Base-by-base conservation (phyloP, 1,140 invertebrate species). In the Helicorthomorpha holstii region DNA sequence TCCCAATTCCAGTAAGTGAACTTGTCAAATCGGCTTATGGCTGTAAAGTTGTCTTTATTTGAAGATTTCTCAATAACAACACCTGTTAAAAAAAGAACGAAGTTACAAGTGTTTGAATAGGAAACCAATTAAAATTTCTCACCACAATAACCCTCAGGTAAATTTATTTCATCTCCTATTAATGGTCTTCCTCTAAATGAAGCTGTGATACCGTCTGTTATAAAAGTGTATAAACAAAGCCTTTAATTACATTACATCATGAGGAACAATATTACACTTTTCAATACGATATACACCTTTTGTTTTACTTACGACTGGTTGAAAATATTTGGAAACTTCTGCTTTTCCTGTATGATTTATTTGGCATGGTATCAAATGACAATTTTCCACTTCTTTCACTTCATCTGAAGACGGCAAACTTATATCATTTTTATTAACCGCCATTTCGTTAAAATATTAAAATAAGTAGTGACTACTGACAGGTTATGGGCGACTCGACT, bases 1-100 rank as follows among this genome's bases (percentile, higher is more conserved):
- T 85, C 82, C 72, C 82, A 83, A 64, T 86, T 85, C 84, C 84
- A 87, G 61, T 80, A 79, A 1, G 70, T 75, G 47, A 85, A 71
- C 34, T 76, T 63, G 50, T 75, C 70, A 63, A 87, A 85, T 34
- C n/a, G n/a, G n/a, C n/a, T 54, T 46, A 27, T 46, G 44, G 21
- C 25, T 46, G 38, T 41, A 24, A 58, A 72, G 22, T 75, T 69
- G 0, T 69, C 72, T 0, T 74, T 67, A 63, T 77, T 73, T 43
- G 82, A 74, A 59, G 75, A 76, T 50, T 83, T 80, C 26, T 75
- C 73, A 16, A 82, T 67, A 3, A 78, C 61, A n/a, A 82, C 52
- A n/a, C 80, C 81, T 63, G 65, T 71, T 7, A 12, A 22, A 7
- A 22, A 22, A 19, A 46, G 19, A 22, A 46, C 44, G 19, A 4